A percentile compares a stretch with the other conserved stretches of the same genome.
phyloP scores from a whole-genome alignment of 2,888 invertebrate genomes.

The Isoperla grammatica region DNA sequence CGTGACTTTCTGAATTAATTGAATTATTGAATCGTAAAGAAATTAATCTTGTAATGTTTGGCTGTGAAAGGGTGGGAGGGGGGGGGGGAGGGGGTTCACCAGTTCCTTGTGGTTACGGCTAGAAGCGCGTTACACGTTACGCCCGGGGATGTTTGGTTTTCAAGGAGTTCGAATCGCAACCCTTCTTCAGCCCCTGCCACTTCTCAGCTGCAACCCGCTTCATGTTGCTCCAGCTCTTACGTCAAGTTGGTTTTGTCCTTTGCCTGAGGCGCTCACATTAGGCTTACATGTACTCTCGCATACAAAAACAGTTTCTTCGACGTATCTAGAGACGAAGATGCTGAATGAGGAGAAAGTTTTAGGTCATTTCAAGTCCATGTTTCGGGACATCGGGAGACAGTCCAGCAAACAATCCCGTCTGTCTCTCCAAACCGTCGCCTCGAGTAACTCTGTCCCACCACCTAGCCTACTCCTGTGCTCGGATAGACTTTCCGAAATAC shows the following conservation, averaged over 20 bases:
- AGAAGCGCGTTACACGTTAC: constrained; percentile 18
- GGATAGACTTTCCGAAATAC: too few species aligned
- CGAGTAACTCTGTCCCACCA: too few species aligned
- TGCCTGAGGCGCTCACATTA: constrained; percentile 22
- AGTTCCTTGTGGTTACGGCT: constrained; percentile 7
- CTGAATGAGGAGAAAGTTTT: too few species aligned
- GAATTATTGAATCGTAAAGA: constrained; percentile 49
- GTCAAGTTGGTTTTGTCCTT: constrained; percentile 19
- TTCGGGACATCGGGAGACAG: too few species aligned
- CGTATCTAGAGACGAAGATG: too few species aligned
- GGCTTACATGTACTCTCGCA: constrained; percentile 22
- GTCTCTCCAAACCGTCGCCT: too few species aligned
- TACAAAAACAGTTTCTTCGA: not conserved
- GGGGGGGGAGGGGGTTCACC: constrained; percentile 34
- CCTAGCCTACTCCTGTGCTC: too few species aligned
- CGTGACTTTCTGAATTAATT: constrained; percentile 40
- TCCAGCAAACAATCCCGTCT: too few species aligned
- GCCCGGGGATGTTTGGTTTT: constrained; percentile 41
- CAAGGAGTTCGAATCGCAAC: constrained; percentile 24
- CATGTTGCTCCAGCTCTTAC: constrained; percentile 6
- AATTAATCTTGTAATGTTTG: constrained; percentile 47
- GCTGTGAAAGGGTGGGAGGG: not conserved
- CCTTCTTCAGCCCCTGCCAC: constrained; percentile 24
- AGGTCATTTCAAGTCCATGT: too few species aligned
- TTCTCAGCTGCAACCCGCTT: constrained; percentile 21